Evolutionary conservation across 2,888 invertebrate genomes (phyloP), one percentile per base, ranked within the genome.

Genomic region (Athalia cordata): DNA sequence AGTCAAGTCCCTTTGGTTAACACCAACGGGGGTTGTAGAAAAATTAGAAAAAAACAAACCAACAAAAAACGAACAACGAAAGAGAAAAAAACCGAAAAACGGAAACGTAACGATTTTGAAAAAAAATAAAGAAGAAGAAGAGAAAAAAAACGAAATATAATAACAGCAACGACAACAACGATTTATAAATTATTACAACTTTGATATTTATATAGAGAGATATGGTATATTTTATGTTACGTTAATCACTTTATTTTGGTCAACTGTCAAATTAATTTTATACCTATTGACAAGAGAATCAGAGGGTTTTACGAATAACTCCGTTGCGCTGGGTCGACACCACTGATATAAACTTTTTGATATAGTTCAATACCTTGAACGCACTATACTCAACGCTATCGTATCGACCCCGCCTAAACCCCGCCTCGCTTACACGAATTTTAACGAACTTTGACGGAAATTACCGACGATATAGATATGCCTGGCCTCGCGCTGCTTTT

Each of bases 391-490:
- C 15, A 75, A 64, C 45, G 62, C 49, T 75, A 75, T 75, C 78
- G 84, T 88, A 88, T 88, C 88, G 88, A 88, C 88, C 88, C 88
- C 88, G 88, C 88, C 88, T 88, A 86, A 86, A 86, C 86, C 84
- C 88, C 88, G 87, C 88, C 88, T 87, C 83, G 85, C 82, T 82
- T 74, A 70, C 79, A 61, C 87, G 87, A 85, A 57, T 78, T 52
- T 77, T 65, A 70, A 83, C 88, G 87, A 86, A 72, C 45, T 6
- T 5, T 3, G 43, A 75, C 85, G 85, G 84, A 29, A 29, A 29
- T 29, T 29, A 29, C 29, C 29, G 29, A 29, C 29, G 1, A 29
- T 29, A 29, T 4, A 59, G 72, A 72, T 72, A 72, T 72, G 45
- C 57, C 45, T 70, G 70, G 55, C 57, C 70, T 52, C 70, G 70